These are phyloP conservation scores for Epinotia demarniana DNA, from an alignment of 2,888 invertebrate species.

Conservation along the genomic window DNA sequence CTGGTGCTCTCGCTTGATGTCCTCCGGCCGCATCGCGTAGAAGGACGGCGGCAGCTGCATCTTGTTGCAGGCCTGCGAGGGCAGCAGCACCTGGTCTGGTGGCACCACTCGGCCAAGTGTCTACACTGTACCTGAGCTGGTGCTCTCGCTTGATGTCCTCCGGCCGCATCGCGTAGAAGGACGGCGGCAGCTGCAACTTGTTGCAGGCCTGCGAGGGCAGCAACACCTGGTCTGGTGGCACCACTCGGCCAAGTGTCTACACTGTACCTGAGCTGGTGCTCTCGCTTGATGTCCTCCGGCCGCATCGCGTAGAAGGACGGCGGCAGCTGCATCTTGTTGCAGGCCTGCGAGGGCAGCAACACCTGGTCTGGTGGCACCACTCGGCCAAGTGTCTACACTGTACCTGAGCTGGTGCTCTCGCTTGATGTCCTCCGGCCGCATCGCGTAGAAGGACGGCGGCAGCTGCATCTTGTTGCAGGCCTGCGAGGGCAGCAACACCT, in stretches of 20 bases:
- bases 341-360: constrained; percentile 61
- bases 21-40: constrained; percentile 92
- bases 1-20: constrained; percentile 93
- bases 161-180: constrained; percentile 92
- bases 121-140: constrained; percentile 83
- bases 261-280: constrained; percentile 88
- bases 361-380: constrained; percentile 58
- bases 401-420: constrained; percentile 91
- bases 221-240: too few relatives aligned
- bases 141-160: constrained; percentile 95
- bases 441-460: constrained; percentile 93
- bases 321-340: constrained; percentile 86
- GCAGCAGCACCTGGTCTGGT: constrained; percentile 73
- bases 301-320: constrained; percentile 93
- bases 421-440: constrained; percentile 93
- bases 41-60: constrained; percentile 93
- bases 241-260: too few relatives aligned
- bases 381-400: neutral
- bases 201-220: neutral
- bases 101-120: too few relatives aligned
- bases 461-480: constrained; percentile 83
- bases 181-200: constrained; percentile 89
- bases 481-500: too few relatives aligned
- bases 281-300: constrained; percentile 93
- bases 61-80: neutral